Evolutionary conservation across 2,113 vertebrate genomes (phyloP).

Genomic region (Sisor rabdophorus): DNA sequence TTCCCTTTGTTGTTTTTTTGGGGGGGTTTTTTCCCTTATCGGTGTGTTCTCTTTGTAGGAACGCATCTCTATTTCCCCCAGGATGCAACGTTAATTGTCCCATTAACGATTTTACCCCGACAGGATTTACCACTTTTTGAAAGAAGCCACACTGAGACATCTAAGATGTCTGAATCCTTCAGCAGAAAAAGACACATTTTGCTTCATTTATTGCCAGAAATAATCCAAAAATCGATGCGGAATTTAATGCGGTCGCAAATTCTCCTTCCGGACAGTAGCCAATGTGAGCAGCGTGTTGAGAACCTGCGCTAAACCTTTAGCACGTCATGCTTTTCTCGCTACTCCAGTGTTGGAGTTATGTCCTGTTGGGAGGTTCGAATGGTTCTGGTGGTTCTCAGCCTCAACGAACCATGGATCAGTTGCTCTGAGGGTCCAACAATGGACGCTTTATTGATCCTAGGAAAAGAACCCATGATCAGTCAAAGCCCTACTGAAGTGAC

Average conservation of each 20-base stretch:
- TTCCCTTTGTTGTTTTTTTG: neutral
- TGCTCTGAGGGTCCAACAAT: too few species aligned
- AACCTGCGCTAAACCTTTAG: neutral
- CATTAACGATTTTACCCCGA: conserved; percentile 27
- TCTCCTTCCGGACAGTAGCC: neutral
- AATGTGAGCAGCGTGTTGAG: neutral
- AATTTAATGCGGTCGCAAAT: neutral
- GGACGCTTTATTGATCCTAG: too few species aligned
- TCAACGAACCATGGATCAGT: too few species aligned
- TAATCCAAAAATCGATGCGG: neutral
- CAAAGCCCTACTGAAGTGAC: too few species aligned
- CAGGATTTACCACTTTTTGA: conserved; percentile 11
- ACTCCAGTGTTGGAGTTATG: too few species aligned
- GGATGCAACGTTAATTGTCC: conserved; percentile 17
- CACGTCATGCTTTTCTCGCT: too few species aligned
- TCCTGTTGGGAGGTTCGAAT: too few species aligned
- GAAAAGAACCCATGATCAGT: too few species aligned
- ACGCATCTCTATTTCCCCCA: conserved; percentile 7
- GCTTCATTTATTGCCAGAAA: conserved; percentile 12
- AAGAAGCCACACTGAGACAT: neutral
- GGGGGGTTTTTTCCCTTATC: neutral
- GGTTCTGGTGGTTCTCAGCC: too few species aligned
- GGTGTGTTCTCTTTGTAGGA: neutral
- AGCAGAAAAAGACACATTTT: conserved; percentile 1
- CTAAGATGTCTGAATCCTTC: neutral